Evolutionary conservation across 2,113 vertebrate genomes (phyloP), one percentile per base, ranked within the genome.

Genomic region (Antennarius striatus): DNA sequence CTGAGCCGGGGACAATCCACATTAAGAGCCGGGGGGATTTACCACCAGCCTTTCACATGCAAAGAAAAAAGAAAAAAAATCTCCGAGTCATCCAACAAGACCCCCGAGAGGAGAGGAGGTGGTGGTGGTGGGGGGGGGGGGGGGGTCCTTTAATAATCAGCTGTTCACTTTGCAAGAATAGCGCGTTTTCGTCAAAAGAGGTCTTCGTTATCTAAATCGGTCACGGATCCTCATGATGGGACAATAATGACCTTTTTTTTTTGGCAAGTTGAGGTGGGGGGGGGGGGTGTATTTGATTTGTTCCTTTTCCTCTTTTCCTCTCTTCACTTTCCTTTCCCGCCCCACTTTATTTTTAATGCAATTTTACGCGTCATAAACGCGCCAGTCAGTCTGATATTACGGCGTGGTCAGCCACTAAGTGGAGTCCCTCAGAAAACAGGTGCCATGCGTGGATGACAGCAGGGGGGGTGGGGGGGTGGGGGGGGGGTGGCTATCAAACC

Each of bases 21-120:
- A 77, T 84, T 93, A 90, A 89, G 93, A 91, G 90, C 83, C 69
- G 82, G 65, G 90, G 32, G 92, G 95, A 96, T 97, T 97, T 96
- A 93, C 93, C 88, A 87, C 71, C 79, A 90, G 88, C 92, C 92
- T 95, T 97, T 96, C 94, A 95, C 94, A 98, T 96, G 95, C 95
- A 96, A 97, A 90, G 62, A 83, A 73, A 74, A 93, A 90, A 80
- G 6, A 47, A 66, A 56, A 66, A 93, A 74, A 93, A 90, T 80
- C 76, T 79, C 75, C 45, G 51, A 87, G 75, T 88, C 67, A 79
- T 79, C 84, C 90, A 90, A 90, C 93, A 93, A 90, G 90, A 80
- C 77, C 85, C 79, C 74, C 72, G 74, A 7, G 32, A 36, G 32
- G 32, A 36, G 32, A 7, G 72, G 48, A 80, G 80, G 80, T 75